Percentiles rank a stretch among this genome's conserved stretches.
Conservation (phyloP, 2,797 vertebrate species). For the Thalassophryne amazonica region DNA sequence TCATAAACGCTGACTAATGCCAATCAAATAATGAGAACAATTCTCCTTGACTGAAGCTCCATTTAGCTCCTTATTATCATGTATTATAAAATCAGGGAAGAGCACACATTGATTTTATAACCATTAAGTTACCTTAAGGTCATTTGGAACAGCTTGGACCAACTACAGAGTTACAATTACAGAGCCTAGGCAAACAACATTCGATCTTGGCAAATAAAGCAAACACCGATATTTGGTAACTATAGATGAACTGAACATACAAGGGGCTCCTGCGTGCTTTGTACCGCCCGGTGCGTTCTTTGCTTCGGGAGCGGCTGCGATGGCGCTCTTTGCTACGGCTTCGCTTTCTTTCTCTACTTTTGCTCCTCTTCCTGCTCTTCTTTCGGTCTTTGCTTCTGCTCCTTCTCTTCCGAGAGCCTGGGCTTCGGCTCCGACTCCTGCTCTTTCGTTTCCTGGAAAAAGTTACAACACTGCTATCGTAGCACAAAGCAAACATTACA, state of each 20-base stretch:
- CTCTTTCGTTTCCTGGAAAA: constrained; percentile 89
- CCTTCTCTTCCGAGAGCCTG: constrained; percentile 86
- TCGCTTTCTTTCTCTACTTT: constrained; percentile 85
- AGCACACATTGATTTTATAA: no score
- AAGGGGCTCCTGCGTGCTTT: constrained; percentile 85
- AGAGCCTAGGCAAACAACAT: no score
- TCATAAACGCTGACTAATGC: no score
- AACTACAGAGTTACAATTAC: no score
- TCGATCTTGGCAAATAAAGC: no score
- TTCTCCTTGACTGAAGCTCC: no score
- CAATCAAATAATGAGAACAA: no score
- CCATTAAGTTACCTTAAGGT: no score
- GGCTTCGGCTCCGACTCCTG: constrained; percentile 91
- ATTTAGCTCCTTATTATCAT: no score
- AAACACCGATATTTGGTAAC: no score
- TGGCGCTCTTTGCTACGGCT: constrained; percentile 91
- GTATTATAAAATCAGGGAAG: no score
- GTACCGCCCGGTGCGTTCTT: constrained; percentile 89
- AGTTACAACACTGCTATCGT: not conserved
- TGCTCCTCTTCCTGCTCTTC: constrained; percentile 88
- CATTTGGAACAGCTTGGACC: no score
- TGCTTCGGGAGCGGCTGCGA: constrained; percentile 88
- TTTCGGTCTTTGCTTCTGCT: constrained; percentile 91
- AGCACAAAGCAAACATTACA: not conserved
- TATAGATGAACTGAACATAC: constrained; percentile 74